Base-by-base conservation (phyloP, 1,140 invertebrate species). In the Neomicropteryx cornuta region DNA sequence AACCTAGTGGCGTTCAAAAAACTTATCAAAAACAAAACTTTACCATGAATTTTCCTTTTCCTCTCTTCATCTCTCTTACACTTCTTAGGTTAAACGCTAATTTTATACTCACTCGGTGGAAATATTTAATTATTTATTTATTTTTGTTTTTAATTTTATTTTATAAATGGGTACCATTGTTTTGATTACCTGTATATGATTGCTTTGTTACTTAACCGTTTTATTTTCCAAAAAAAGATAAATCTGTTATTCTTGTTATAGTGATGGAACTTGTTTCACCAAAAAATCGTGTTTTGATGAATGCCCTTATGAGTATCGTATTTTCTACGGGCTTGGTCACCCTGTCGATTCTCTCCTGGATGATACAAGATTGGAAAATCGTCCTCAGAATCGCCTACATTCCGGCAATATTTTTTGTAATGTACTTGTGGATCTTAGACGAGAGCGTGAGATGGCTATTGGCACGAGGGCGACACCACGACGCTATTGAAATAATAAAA, bases 401-500 rank as follows among this genome's bases (percentile, higher is more conserved):
- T 0, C 76, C 81, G 5, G 76, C 78, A 11, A 49, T 86, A 10
- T 56, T 78, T 4, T 63, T 79, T n/a, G 56, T 84, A 23, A 52
- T 72, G 5, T 75, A 79, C 49, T 70, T 73, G 17, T 72, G 73
- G 58, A 55, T 72, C 18, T 47, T 79, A 2, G 72, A 73, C 1
- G 77, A 80, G 55, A 80, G 77, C 31, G 69, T 79, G 42, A 60
- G 83, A 47, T 89, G 86, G 86, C 65, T 83, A 17, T 59, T 87
- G 42, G 77, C 81, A n/a, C 77, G 80, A 43, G 76, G 79, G 3
- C 74, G 75, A 43, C 75, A 77, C 39, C 68, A 79, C 4, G 73
- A 81, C 47, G 79, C 75, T 6, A 60, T 72, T 18, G 58, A 65
- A 10, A 71, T 81, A 5, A 60, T 82, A 2, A 61, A 56, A 0